Evolutionary conservation across 2,888 invertebrate genomes (phyloP).

Genomic region (Phyto melanocephala): DNA sequence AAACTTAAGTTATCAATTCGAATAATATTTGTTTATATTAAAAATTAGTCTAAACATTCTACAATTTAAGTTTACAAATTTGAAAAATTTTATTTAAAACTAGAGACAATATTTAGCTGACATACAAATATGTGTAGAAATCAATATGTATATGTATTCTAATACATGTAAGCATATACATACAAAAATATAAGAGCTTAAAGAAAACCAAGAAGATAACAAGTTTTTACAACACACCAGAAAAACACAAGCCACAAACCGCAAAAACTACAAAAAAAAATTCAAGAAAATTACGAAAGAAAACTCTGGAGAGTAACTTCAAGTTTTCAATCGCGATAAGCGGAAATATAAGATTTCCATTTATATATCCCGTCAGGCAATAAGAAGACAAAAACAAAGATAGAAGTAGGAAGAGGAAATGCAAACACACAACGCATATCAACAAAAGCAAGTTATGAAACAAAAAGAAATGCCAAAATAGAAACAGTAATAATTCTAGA

Average conservation of each 20-base stretch:
- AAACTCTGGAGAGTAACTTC: constrained; percentile 71
- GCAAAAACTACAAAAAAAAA: not conserved
- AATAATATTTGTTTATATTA: too few species aligned
- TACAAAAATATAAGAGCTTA: too few species aligned
- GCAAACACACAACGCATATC: not conserved
- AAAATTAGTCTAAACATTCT: too few species aligned
- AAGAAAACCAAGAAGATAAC: not conserved
- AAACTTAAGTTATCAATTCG: too few species aligned
- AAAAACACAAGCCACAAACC: not conserved
- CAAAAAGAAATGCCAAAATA: constrained; percentile 7
- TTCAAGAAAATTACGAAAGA: not conserved
- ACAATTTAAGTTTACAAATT: too few species aligned
- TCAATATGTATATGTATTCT: too few species aligned
- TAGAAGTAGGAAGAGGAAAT: constrained; percentile 13
- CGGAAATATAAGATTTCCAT: constrained; percentile 75
- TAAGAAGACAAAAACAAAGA: constrained; percentile 3
- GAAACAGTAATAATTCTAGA: constrained; percentile 12
- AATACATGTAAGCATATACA: too few species aligned
- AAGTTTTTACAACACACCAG: not conserved
- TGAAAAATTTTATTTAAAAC: too few species aligned
- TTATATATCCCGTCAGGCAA: constrained; percentile 68
- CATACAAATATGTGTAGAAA: too few species aligned
- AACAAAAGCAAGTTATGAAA: not conserved
- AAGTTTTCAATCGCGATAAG: constrained; percentile 76
- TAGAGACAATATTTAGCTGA: too few species aligned